A percentile compares a stretch with the other conserved stretches of the same genome.
Conservation (phyloP, 2,113 vertebrate species). For the Rattus norvegicus region GRCr8 NC_086032.1:98987501-98988000, state of each 20-base stretch:
- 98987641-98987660: slow-evolving; percentile 7
- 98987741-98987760: background rate
- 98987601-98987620: background rate
- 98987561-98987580: background rate
- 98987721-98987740: no score
- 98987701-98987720: background rate
- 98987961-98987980: background rate
- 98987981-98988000: background rate
- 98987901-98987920: no score
- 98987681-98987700: background rate
- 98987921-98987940: no score
- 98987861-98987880: no score
- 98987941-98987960: background rate
- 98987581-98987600: background rate
- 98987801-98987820: background rate
- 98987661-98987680: background rate
- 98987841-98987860: background rate
- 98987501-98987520: background rate
- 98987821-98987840: background rate
- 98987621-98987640: slow-evolving; percentile 19
- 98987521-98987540: slow-evolving; percentile 8
- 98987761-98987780: background rate
- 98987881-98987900: no score
- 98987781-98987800: background rate
- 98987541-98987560: slow-evolving; percentile 19